Evolutionary conservation across 2,113 vertebrate species (phyloP).

Genomic region (Accipiter cooperii): DNA sequence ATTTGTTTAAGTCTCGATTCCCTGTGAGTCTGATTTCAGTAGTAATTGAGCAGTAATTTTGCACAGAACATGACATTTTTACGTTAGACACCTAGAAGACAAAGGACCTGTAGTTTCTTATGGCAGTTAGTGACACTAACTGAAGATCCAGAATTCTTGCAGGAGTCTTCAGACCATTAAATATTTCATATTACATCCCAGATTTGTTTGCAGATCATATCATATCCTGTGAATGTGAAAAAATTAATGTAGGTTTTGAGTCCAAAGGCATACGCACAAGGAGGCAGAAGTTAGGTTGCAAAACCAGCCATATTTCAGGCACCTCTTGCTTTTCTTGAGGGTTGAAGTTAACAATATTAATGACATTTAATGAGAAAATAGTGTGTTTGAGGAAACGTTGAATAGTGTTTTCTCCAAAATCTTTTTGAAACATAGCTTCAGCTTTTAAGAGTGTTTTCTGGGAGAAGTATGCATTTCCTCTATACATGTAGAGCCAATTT

Average conservation of each 20-base stretch:
- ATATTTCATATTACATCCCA: background rate
- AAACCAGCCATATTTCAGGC: background rate
- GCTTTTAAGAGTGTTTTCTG: background rate
- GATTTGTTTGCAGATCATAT: background rate
- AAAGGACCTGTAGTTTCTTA: background rate
- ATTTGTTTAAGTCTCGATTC: background rate
- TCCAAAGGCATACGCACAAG: background rate
- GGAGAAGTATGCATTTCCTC: background rate
- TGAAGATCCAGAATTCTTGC: background rate
- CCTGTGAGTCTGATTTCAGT: background rate
- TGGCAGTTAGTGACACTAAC: background rate
- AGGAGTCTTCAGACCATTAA: background rate
- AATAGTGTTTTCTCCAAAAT: background rate
- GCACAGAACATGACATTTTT: background rate
- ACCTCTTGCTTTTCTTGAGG: background rate
- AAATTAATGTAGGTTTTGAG: background rate
- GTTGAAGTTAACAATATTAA: background rate
- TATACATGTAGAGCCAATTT: fast-evolving
- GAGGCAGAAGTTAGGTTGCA: background rate
- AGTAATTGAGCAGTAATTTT: background rate
- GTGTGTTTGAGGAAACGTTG: background rate
- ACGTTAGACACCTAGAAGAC: background rate
- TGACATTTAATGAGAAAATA: background rate
- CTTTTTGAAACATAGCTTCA: background rate
- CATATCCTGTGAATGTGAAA: background rate